These are phyloP conservation scores for Fulmarus glacialis DNA, from an alignment of 2,113 vertebrate species.

Conservation along the genomic window DNA sequence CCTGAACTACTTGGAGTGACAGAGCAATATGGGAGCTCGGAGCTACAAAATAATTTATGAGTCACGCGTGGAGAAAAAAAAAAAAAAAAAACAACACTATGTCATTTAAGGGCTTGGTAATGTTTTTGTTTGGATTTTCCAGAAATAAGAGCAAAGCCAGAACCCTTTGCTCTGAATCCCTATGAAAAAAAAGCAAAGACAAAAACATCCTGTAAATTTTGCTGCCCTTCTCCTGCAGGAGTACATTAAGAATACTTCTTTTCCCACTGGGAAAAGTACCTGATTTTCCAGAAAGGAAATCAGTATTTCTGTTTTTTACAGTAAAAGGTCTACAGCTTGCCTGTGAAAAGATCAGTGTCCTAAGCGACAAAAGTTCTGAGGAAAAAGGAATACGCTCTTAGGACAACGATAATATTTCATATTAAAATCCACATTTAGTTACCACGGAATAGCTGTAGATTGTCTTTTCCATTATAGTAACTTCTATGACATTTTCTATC, in stretches of 20 bases:
- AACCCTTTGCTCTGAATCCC: accelerated
- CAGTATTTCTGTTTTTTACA: not conserved
- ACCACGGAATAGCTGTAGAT: not conserved
- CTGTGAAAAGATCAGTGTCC: not conserved
- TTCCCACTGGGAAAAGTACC: not conserved
- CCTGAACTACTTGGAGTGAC: not conserved
- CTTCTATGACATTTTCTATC: not conserved
- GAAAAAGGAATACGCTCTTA: not conserved
- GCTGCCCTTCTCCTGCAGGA: not conserved
- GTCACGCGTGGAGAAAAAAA: not conserved
- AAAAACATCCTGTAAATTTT: not conserved
- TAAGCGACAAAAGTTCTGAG: not conserved
- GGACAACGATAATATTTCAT: accelerated
- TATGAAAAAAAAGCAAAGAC: not conserved
- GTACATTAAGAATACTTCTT: not conserved
- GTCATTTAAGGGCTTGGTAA: not conserved
- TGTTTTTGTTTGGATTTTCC: not conserved
- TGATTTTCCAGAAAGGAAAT: not conserved
- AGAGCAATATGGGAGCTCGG: not conserved
- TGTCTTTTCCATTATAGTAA: not conserved
- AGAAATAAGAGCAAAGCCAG: not conserved
- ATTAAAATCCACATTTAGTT: not conserved
- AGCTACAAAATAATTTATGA: not conserved
- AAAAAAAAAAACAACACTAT: accelerated
- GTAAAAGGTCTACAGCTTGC: not conserved